Evolutionary conservation across 2,888 invertebrate species (phyloP), one percentile per base, ranked within the genome.

Genomic region (Choreutis nemorana): DNA sequence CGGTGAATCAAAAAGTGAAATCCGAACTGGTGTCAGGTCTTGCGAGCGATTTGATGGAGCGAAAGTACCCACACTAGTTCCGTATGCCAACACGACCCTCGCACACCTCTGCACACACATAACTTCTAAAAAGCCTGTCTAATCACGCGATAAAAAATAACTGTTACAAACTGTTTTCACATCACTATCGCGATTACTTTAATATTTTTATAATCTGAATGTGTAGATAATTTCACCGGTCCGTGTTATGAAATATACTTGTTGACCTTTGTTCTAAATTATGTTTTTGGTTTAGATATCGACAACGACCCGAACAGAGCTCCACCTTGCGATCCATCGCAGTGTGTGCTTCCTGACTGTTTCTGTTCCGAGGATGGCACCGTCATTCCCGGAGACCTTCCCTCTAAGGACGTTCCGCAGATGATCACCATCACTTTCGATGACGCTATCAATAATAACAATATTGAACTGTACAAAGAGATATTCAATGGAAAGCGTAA

Each of bases 361-460:
- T 94, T 94, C 87, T 95, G 94, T 58, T 94, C 94, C 6, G 93
- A 94, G 63, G 94, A 94, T 55, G 94, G 94, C 40, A 94, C 94
- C 20, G 81, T 84, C 23, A 89, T 93, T 45, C 94, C 94, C 37
- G 91, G 91, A 8, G 91, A 93, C 55, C 72, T 93, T 27, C 91
- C 91, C 8, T 63, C 86, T 37, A 90, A 86, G 70, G 91, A 93
- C 52, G 91, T 94, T 1, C 94, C 94, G 3, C 94, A 94, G 80
- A 94, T 94, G 94, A 88, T 95, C 55, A 94, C 92, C 33, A 90
- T 95, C 57, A 94, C 94, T 28, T 95, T 95, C 61, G 94, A 95
- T 57, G 94, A 94, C 53, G 94, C 94, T 53, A 92, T 95, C 68
- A 95, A 95, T 68, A 94, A 94, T 72, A 94, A 95, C 77, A 95